These are phyloP conservation scores for Tinea semifulvella DNA, from an alignment of 2,888 invertebrate species.

Conservation along the genomic window DNA sequence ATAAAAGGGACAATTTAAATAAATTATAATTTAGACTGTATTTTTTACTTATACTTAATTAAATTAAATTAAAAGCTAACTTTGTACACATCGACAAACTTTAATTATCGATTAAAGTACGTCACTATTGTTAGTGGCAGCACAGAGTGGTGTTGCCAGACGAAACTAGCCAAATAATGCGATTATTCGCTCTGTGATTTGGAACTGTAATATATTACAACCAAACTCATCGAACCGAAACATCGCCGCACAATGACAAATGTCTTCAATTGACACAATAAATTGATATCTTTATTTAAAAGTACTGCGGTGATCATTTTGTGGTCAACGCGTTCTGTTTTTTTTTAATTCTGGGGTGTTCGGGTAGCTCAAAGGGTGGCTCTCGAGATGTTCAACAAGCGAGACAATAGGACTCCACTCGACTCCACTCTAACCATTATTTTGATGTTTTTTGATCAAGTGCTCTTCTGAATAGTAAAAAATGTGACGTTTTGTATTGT, in stretches of 20 bases:
- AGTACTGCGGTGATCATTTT: neutral
- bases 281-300: conserved; percentile 13
- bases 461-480: conserved; percentile 7
- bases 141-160: conserved; percentile 12
- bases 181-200: conserved; percentile 34
- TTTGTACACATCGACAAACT: neutral
- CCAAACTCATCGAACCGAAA: conserved; percentile 17
- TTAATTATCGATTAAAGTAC: neutral
- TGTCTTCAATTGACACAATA: conserved; percentile 9
- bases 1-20: too few species aligned
- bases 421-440: conserved; percentile 9
- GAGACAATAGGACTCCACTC: conserved; percentile 1
- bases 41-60: too few species aligned
- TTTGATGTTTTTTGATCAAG: conserved; percentile 13
- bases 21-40: too few species aligned
- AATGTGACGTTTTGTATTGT: conserved; percentile 8
- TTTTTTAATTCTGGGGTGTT: conserved; percentile 5
- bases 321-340: neutral
- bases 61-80: too few species aligned
- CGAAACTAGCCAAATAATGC: conserved; percentile 41
- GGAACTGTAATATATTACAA: conserved; percentile 15
- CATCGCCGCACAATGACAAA: conserved; percentile 15
- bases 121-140: neutral
- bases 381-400: neutral
- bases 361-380: conserved; percentile 7